Conservation (phyloP, 2,113 vertebrate species). For the Gavia stellata region DNA sequence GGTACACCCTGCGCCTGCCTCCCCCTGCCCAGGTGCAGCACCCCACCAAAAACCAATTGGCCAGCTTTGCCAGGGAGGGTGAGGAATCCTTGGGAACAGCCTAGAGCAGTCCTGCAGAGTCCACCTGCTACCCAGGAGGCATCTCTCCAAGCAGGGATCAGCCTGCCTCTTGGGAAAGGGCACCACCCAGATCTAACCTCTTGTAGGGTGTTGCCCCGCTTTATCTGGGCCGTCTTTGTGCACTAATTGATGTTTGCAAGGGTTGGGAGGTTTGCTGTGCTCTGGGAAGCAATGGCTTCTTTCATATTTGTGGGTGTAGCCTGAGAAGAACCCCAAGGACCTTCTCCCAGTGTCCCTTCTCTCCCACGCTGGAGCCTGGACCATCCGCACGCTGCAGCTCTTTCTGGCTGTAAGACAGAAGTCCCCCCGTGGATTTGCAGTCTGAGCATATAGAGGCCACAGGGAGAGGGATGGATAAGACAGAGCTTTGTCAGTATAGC, state of each 20-base stretch:
- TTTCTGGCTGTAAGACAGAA: neutral
- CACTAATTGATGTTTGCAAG: constrained; percentile 22
- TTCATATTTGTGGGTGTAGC: constrained; percentile 16
- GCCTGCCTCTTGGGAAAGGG: neutral
- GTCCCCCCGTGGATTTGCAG: neutral
- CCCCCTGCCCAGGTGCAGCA: neutral
- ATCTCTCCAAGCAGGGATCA: neutral
- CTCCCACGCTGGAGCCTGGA: neutral
- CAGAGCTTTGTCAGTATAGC: neutral
- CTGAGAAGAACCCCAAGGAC: constrained; percentile 4
- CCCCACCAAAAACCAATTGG: neutral
- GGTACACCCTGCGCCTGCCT: neutral
- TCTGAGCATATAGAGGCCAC: neutral
- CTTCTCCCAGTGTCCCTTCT: constrained; percentile 1
- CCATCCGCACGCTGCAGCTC: neutral
- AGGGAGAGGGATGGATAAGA: neutral
- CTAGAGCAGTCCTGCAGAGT: neutral
- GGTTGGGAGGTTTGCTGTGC: neutral
- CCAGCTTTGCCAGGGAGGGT: neutral
- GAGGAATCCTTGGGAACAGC: constrained; percentile 18
- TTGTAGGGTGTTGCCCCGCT: neutral
- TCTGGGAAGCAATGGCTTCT: neutral
- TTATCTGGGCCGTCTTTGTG: neutral
- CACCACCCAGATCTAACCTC: neutral
- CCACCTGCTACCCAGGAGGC: neutral